Evolutionary conservation across 1,140 invertebrate species (phyloP).

Genomic region (Penaeus vannamei): DNA sequence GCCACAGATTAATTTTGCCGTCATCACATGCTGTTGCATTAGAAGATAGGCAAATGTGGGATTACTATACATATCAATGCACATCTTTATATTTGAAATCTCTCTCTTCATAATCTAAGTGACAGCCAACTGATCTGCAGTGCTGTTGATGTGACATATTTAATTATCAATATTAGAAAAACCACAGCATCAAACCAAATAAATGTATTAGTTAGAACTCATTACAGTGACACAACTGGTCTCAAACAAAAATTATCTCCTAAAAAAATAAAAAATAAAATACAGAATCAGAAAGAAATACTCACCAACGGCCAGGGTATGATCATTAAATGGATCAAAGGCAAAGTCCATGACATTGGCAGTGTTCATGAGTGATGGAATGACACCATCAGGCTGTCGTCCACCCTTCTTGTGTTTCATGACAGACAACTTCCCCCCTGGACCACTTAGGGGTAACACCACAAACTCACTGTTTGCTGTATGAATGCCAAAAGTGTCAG

Average conservation of each 20-base stretch:
- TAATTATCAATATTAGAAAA: no score
- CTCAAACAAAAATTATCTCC: no score
- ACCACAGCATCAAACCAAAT: no score
- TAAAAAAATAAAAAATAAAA: slow-evolving; percentile 9
- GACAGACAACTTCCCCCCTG: slow-evolving; percentile 90
- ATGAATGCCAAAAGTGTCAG: slow-evolving; percentile 57
- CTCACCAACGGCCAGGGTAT: slow-evolving; percentile 83
- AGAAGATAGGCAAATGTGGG: neutral
- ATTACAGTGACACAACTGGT: no score
- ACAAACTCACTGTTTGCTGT: slow-evolving; percentile 86
- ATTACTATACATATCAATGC: neutral
- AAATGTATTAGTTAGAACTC: no score
- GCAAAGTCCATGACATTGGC: slow-evolving; percentile 91
- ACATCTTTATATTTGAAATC: neutral
- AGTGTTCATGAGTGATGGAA: slow-evolving; percentile 89
- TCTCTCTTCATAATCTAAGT: no score
- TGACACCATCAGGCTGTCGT: slow-evolving; percentile 83
- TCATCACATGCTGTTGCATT: slow-evolving; percentile 84
- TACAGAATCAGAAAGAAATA: slow-evolving; percentile 37
- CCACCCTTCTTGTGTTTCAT: slow-evolving; percentile 87
- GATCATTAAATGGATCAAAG: slow-evolving; percentile 92
- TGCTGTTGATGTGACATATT: no score
- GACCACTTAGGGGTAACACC: slow-evolving; percentile 88
- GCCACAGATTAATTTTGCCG: slow-evolving; percentile 90
- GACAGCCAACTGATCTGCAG: no score